Base-by-base conservation (phyloP, 2,888 invertebrate species). In the Dichetophora obliterata region DNA sequence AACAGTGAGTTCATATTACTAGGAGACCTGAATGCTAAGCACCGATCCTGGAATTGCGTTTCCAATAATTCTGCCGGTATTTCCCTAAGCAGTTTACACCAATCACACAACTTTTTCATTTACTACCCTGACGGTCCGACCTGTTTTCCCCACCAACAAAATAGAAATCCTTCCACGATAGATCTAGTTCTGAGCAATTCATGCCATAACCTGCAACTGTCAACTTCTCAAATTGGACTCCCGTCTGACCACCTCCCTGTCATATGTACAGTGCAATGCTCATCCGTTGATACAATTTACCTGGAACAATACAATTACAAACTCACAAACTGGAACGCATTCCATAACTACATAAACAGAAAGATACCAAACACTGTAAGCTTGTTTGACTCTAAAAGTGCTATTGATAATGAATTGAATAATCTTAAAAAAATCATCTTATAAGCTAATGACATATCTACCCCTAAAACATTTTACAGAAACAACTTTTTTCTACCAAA, bases 211-310 rank as follows among this genome's bases (percentile, higher is more conserved):
- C n/a, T 52, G 16, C 16, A n/a, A n/a, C 52, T 52, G n/a, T n/a
- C 52, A 52, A 52, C 52, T n/a, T 4, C 52, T 4, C 52, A 52
- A n/a, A 52, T 52, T n/a, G 52, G 52, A 52, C 14, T 52, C 52
- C 52, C 52, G n/a, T 52, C 52, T 52, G 52, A 52, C 52, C 52
- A 52, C n/a, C 52, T 52, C n/a, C n/a, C 52, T 52, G n/a, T 52
- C n/a, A n/a, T 52, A 52, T 52, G 52, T 52, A n/a, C 52, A n/a
- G 52, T 52, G 52, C 52, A 52, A 52, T 52, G 52, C 52, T 52
- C 52, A 52, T 52, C 52, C 14, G 52, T n/a, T n/a, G 52, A 52
- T 52, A 52, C 52, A n/a, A 52, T 52, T 52, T n/a, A 52, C 52
- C 6, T 52, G 52, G n/a, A 52, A 52, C 52, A 52, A 52, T 52